Evolutionary conservation across 64 coral and sea anemone genomes (phyloP).

Genomic region (Actinia equina): DNA sequence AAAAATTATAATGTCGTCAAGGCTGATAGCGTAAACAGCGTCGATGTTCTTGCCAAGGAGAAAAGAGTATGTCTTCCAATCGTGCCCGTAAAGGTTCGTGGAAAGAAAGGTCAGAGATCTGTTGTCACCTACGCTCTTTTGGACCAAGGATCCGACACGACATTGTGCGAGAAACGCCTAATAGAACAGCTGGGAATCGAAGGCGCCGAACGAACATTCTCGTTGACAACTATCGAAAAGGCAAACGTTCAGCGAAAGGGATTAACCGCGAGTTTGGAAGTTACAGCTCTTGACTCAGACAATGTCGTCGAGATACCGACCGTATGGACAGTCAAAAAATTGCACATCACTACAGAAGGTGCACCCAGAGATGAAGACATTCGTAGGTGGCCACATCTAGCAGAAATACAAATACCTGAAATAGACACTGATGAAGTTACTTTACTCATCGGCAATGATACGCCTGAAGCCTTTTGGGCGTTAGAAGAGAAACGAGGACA

Average conservation of each 20-base stretch:
- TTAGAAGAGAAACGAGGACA: neutral
- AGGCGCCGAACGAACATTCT: neutral
- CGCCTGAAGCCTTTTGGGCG: neutral
- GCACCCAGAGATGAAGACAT: neutral
- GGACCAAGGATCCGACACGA: neutral
- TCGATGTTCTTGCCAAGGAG: no score
- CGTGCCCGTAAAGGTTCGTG: neutral
- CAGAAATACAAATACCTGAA: neutral
- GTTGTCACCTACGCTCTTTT: neutral
- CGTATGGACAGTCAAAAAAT: neutral
- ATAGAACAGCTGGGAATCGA: neutral
- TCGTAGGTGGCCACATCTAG: neutral
- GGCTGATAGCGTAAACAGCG: no score
- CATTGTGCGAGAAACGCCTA: neutral
- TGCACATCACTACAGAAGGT: neutral
- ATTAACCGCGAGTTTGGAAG: neutral
- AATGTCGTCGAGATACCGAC: neutral
- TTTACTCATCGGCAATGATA: neutral
- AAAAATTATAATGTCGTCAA: no score
- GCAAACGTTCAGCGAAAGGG: neutral
- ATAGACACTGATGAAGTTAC: neutral
- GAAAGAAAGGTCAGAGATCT: neutral
- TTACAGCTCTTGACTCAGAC: neutral
- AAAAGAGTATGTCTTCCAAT: neutral
- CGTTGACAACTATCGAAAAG: neutral